Evolutionary conservation across 2,797 vertebrate species (phyloP).

Genomic region (Trachurus trachurus): DNA sequence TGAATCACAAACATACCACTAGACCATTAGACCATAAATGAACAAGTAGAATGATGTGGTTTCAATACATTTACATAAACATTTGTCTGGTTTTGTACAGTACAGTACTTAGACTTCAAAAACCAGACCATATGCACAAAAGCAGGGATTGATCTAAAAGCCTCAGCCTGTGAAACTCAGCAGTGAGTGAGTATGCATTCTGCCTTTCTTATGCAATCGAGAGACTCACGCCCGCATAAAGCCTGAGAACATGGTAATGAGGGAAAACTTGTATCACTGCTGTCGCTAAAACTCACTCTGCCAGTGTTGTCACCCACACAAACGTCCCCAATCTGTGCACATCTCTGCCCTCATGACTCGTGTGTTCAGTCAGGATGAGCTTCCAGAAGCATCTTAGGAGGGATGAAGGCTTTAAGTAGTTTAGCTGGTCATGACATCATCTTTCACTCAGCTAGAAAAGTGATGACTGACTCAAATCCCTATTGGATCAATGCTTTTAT

Average conservation of each 20-base stretch:
- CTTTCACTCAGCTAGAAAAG: constrained; percentile 68
- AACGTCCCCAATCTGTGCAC: constrained; percentile 48
- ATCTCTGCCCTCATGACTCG: constrained; percentile 54
- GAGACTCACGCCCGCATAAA: constrained; percentile 36
- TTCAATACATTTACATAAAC: constrained; percentile 38
- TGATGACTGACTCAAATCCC: constrained; percentile 69
- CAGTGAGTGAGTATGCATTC: constrained; percentile 28
- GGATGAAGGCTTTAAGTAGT: constrained; percentile 73
- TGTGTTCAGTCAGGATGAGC: constrained; percentile 47
- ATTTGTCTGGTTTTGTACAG: constrained; percentile 40
- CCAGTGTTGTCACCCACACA: constrained; percentile 30
- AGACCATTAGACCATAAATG: neutral
- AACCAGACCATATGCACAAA: constrained; percentile 10
- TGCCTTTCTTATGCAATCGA: constrained; percentile 65
- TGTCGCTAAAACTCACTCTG: constrained; percentile 34
- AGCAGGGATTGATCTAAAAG: constrained; percentile 20
- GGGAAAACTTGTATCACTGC: constrained; percentile 22
- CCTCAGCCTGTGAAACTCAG: constrained; percentile 42
- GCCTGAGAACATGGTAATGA: constrained; percentile 56
- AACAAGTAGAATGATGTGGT: neutral
- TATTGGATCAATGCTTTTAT: constrained; percentile 73
- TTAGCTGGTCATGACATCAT: constrained; percentile 78
- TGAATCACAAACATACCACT: neutral
- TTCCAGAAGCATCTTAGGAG: constrained; percentile 58
- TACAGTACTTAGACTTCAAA: constrained; percentile 11